A percentile compares a stretch with the other conserved stretches of the same genome.
These are phyloP conservation scores for Hipparchia semele DNA, from an alignment of 2,888 invertebrate species.

Conservation along the genomic window DNA sequence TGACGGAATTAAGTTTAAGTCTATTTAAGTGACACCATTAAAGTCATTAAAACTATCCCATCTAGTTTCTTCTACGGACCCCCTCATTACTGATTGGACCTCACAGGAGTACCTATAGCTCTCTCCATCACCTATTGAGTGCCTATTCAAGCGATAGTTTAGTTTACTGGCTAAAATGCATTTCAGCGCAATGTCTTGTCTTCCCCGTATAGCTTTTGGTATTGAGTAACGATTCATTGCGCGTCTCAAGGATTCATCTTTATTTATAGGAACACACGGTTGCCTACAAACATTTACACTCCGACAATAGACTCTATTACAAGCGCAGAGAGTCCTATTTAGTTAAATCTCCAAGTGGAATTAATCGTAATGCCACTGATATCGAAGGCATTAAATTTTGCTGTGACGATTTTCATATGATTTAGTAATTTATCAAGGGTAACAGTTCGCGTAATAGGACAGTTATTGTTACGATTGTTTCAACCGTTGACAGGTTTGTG, in stretches of 20 bases:
- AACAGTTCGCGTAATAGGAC: slow-evolving; percentile 12
- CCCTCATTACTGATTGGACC: no score
- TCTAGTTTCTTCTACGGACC: no score
- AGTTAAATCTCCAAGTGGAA: background rate
- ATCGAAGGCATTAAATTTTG: slow-evolving; percentile 35
- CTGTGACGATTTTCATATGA: slow-evolving; percentile 36
- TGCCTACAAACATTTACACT: slow-evolving; percentile 24
- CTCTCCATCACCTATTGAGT: no score
- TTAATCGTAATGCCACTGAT: slow-evolving; percentile 34
- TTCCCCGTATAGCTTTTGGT: slow-evolving; percentile 25
- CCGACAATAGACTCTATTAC: slow-evolving; percentile 12
- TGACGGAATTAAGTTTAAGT: no score
- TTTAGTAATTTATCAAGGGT: slow-evolving; percentile 28
- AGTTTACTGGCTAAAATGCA: no score
- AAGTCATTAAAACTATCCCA: no score
- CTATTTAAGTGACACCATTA: no score
- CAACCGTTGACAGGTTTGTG: background rate
- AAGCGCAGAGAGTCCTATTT: slow-evolving; percentile 1
- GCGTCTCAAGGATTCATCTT: slow-evolving; percentile 46
- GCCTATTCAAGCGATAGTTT: no score
- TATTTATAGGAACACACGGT: slow-evolving; percentile 44
- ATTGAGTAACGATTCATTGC: slow-evolving; percentile 40
- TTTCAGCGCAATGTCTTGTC: background rate
- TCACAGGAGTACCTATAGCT: no score
- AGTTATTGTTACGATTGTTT: slow-evolving; percentile 2